phyloP scores from a whole-genome alignment of 2,797 vertebrate species.

The Gadopsis marmoratus region DNA sequence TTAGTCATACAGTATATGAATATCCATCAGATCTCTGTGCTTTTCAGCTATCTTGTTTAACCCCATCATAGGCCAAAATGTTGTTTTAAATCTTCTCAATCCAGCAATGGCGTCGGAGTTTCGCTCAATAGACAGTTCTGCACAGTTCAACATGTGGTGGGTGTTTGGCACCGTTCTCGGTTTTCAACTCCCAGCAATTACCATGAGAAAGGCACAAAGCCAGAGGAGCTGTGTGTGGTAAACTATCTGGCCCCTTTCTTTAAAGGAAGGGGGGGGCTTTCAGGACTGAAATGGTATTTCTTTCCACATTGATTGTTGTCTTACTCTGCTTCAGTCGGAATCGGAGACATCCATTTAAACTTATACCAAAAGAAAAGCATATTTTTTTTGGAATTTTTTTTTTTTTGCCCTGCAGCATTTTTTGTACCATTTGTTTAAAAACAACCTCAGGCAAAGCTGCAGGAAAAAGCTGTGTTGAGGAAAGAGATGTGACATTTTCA shows the following conservation, averaged over 20 bases:
- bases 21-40: not conserved
- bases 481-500: slow-evolving; percentile 48
- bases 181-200: slow-evolving; percentile 63
- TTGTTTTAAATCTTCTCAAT: slow-evolving; percentile 15
- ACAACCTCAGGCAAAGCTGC: not conserved
- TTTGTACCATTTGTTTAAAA: slow-evolving; percentile 11
- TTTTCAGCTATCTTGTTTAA: not conserved
- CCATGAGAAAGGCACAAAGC: slow-evolving; percentile 72
- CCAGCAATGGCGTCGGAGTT: slow-evolving; percentile 15
- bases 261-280: slow-evolving; percentile 25
- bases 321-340: slow-evolving; percentile 11
- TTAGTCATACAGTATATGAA: not conserved
- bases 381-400: slow-evolving; percentile 4
- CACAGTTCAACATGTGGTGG: slow-evolving; percentile 51
- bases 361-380: not conserved
- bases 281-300: slow-evolving; percentile 49
- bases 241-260: slow-evolving; percentile 51
- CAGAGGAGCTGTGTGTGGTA: slow-evolving; percentile 59
- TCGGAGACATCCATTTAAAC: not conserved
- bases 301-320: slow-evolving; percentile 27
- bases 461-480: slow-evolving; percentile 7
- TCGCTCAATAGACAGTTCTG: slow-evolving; percentile 37
- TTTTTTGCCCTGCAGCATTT: slow-evolving; percentile 17
- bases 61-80: not conserved
- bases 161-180: slow-evolving; percentile 54